phyloP scores from a whole-genome alignment of 2,113 vertebrate species.

The Centropristis striata region DNA sequence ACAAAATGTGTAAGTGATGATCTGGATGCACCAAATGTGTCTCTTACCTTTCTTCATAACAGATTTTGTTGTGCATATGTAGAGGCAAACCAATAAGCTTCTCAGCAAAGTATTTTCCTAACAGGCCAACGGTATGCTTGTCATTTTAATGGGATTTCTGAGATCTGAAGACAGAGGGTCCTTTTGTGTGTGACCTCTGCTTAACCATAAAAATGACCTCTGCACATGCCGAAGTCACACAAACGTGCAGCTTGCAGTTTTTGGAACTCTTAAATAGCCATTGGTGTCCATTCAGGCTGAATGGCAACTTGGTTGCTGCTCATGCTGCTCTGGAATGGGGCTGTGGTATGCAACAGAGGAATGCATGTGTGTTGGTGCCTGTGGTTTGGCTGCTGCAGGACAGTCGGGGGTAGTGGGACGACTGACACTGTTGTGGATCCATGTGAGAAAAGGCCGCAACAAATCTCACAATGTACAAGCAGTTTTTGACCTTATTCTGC shows the following conservation, averaged over 20 bases:
- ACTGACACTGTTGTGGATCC: constrained; percentile 1
- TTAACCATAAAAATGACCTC: not conserved
- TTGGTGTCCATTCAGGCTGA: constrained; percentile 5
- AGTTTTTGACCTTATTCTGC: not conserved
- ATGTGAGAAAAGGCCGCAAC: not conserved
- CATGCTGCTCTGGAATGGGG: constrained; percentile 45
- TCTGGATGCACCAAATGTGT: not conserved
- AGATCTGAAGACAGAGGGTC: not conserved
- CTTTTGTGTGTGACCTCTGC: not conserved
- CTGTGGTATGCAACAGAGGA: constrained; percentile 65
- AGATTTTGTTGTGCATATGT: not conserved
- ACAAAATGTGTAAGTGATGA: too few species aligned
- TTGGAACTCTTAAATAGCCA: not conserved
- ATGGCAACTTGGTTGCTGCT: constrained; percentile 15
- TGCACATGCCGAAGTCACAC: not conserved
- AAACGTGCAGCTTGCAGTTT: not conserved
- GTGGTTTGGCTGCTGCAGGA: constrained; percentile 58
- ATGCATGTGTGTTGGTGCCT: constrained; percentile 64
- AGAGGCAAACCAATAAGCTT: not conserved
- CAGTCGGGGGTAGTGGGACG: constrained; percentile 27
- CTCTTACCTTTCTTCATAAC: not conserved
- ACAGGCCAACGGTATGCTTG: too few species aligned
- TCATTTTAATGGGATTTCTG: too few species aligned
- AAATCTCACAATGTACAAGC: not conserved
- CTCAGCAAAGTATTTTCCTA: too few species aligned